Evolutionary conservation across 2,797 vertebrate species (phyloP).

Genomic region (Falco concolor): DNA sequence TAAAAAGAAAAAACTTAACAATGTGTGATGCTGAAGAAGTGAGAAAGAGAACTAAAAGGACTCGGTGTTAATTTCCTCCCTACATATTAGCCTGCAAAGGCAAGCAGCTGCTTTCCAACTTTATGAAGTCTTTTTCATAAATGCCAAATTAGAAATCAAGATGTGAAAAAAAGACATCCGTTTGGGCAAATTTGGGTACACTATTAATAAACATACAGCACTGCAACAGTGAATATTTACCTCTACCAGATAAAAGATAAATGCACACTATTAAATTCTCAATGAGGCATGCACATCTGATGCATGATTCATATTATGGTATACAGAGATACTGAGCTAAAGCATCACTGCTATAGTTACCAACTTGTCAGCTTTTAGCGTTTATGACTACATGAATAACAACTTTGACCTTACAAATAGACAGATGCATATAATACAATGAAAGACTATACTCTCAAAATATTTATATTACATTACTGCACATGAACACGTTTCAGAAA

Average conservation of each 20-base stretch:
- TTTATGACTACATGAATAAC: not conserved
- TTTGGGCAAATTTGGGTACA: not conserved
- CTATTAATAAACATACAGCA: not conserved
- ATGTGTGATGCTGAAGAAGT: not conserved
- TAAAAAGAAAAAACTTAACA: not conserved
- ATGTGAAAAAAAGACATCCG: not conserved
- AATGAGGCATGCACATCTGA: not conserved
- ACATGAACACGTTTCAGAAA: not conserved
- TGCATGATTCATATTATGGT: not conserved
- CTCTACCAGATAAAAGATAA: not conserved
- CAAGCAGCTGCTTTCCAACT: not conserved
- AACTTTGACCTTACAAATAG: not conserved
- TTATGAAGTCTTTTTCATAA: not conserved
- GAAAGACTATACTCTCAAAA: not conserved
- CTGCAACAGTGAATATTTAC: not conserved
- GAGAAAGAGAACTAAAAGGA: not conserved
- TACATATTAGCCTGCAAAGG: not conserved
- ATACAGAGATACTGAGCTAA: not conserved
- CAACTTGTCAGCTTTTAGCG: not conserved
- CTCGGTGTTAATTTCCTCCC: not conserved
- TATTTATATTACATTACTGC: not conserved
- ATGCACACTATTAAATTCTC: not conserved
- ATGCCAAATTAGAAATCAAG: not conserved
- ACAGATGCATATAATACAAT: not conserved
- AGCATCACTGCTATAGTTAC: not conserved